Base-by-base conservation (phyloP, 2,797 vertebrate species). In the Cichlasoma orientale region DNA sequence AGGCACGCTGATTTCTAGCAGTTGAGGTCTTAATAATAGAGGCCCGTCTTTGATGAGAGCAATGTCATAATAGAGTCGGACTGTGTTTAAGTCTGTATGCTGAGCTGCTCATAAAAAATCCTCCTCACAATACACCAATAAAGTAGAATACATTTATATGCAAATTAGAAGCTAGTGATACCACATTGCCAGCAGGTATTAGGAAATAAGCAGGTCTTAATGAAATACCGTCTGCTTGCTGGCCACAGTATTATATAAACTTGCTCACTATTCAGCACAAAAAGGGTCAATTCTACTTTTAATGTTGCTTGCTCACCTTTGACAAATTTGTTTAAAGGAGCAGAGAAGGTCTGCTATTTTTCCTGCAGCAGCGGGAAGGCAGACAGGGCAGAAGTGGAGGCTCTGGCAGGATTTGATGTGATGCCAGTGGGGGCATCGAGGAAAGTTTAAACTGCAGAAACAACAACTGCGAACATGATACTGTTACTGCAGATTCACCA, bases 121-220 rank as follows among this genome's bases (percentile, higher is more conserved):
- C 83, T 78, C 66, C 78, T 70, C 80, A 89, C 84, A 83, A 86
- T 88, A 71, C 83, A 84, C 73, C 75, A 82, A 70, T 83, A 81
- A 81, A 90, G 88, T 74, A 77, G 75, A 88, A 86, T 85, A 86
- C 82, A 91, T 93, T 89, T 86, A 88, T 84, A 92, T 91, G 91
- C 88, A 92, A 91, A 92, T 90, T 72, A 72, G 81, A 80, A 56
- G 61, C 50, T 4, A 25, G 71, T 81, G 90, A 86, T 86, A 82
- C 53, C 75, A 54, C 19, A 27, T 74, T 82, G 88, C 89, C 88
- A 92, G 88, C 69, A 90, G 92, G 90, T 88, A 87, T 89, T 90
- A 89, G 66, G 82, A 78, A 89, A 88, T 82, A 88, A 91, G 86
- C 74, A 61, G 76, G 69, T 90, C 87, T 88, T 89, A 90, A 90